These are phyloP conservation scores for Notechis scutatus DNA, from an alignment of 2,113 vertebrate genomes.

Conservation along the genomic window DNA sequence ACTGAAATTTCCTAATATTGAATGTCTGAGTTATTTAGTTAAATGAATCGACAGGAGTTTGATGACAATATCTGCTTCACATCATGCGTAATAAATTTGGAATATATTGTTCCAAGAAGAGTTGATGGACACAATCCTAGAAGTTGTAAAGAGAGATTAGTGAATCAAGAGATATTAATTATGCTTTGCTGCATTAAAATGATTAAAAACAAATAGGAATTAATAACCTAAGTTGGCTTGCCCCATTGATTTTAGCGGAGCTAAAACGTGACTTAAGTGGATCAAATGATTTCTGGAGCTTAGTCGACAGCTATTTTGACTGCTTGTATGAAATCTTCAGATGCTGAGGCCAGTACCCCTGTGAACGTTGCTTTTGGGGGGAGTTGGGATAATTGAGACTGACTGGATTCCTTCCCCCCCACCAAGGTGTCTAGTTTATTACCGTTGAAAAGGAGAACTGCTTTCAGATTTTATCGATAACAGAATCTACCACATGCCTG, in stretches of 20 bases:
- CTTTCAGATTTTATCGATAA: not conserved
- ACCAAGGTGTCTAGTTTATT: conserved; percentile 73
- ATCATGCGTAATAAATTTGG: not conserved
- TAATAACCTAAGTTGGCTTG: not conserved
- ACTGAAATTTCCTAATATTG: not conserved
- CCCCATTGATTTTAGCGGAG: not conserved
- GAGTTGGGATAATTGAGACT: not conserved
- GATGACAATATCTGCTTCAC: not conserved
- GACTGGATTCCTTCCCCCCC: not conserved
- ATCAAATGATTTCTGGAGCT: not conserved
- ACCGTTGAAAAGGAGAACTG: not conserved
- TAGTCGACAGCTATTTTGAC: not conserved
- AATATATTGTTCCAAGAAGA: not conserved
- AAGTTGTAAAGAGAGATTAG: not conserved
- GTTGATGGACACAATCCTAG: not conserved
- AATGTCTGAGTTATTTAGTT: not conserved
- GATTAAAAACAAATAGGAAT: not conserved
- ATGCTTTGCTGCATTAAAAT: not conserved
- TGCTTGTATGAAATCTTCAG: not conserved
- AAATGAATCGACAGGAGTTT: not conserved
- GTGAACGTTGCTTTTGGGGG: not conserved
- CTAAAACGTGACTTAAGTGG: not conserved
- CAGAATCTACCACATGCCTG: not conserved
- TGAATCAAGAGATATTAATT: not conserved
- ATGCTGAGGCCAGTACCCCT: not conserved